Evolutionary conservation across 2,797 vertebrate genomes (phyloP).

Genomic region (Sebastes variabilis): DNA sequence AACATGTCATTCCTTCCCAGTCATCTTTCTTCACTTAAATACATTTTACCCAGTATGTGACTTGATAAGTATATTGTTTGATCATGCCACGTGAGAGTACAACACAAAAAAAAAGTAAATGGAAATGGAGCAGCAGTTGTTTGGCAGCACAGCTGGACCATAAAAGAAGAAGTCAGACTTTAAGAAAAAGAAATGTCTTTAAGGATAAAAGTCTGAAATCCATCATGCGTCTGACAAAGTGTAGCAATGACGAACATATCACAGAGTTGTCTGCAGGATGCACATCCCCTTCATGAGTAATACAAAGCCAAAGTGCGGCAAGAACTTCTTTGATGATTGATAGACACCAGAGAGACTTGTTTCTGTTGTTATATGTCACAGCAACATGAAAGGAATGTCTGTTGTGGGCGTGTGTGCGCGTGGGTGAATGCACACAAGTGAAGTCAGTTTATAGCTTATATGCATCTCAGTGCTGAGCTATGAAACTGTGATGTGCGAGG

Average conservation of each 20-base stretch:
- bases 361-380: conserved; percentile 46
- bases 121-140: conserved; percentile 12
- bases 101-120: neutral
- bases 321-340: conserved; percentile 57
- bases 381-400: conserved; percentile 44
- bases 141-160: conserved; percentile 45
- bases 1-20: neutral
- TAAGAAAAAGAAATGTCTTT: conserved; percentile 18
- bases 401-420: neutral
- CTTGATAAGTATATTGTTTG: conserved; percentile 19
- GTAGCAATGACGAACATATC: conserved; percentile 42
- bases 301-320: conserved; percentile 54
- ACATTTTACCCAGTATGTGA: neutral
- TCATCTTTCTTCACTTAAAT: conserved; percentile 15
- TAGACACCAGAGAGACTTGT: conserved; percentile 50
- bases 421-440: neutral
- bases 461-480: neutral
- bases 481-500: conserved; percentile 9
- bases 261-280: conserved; percentile 53
- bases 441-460: neutral
- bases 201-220: conserved; percentile 52
- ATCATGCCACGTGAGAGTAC: conserved; percentile 1
- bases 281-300: conserved; percentile 47
- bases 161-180: conserved; percentile 24
- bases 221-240: conserved; percentile 56